Evolutionary conservation across 1,140 invertebrate species (phyloP).

Genomic region (Myzus persicae): DNA sequence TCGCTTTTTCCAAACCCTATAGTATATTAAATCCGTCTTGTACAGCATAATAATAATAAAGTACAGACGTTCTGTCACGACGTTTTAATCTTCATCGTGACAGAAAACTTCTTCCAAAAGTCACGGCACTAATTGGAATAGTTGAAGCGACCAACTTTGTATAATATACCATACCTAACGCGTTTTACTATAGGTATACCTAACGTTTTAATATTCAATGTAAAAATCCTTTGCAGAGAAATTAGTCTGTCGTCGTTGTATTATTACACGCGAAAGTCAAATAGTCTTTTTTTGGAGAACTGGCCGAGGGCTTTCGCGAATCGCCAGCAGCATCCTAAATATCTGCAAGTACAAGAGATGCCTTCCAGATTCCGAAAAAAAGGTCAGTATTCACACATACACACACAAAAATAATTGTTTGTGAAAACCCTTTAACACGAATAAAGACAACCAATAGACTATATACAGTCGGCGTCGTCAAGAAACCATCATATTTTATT

Average conservation of each 20-base stretch:
- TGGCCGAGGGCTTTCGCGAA: background rate
- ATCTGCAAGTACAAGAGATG: background rate
- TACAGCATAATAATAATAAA: background rate
- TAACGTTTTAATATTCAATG: background rate
- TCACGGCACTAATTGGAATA: background rate
- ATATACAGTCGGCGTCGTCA: accelerated
- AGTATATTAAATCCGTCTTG: background rate
- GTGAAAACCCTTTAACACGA: background rate
- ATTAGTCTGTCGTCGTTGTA: background rate
- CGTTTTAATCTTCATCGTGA: background rate
- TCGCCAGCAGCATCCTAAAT: background rate
- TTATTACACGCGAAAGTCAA: background rate
- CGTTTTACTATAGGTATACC: background rate
- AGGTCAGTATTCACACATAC: no score
- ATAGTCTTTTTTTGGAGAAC: background rate
- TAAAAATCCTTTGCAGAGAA: background rate
- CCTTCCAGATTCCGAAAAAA: background rate
- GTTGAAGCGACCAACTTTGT: background rate
- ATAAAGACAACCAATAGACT: background rate
- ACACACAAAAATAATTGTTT: background rate
- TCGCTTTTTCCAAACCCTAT: background rate
- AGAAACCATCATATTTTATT: no score
- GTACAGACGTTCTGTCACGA: background rate
- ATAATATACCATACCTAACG: background rate
- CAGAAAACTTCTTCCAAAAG: background rate